Percentiles rank a stretch among this genome's conserved stretches.
Conservation (phyloP, 2,113 vertebrate species). For the Ranitomeya imitator region DNA sequence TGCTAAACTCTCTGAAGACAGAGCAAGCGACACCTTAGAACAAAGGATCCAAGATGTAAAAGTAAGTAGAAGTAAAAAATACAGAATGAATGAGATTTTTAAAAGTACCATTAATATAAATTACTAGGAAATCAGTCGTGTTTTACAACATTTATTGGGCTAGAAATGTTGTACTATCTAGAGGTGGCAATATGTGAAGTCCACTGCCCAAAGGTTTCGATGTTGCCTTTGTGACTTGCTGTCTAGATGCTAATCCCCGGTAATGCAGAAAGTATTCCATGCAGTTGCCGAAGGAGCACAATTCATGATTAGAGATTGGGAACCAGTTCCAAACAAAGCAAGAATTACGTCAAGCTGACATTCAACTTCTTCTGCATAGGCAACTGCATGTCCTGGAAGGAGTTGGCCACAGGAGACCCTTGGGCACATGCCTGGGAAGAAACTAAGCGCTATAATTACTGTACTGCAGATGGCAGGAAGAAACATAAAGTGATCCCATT, state of each 20-base stretch:
- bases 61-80: conserved; percentile 64
- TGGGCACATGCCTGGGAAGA: background rate
- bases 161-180: background rate
- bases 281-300: background rate
- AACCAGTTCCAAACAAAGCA: background rate
- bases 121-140: no score
- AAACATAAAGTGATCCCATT: background rate
- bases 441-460: background rate
- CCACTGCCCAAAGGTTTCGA: background rate
- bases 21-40: conserved; percentile 65
- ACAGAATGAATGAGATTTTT: background rate
- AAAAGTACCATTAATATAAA: background rate
- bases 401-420: background rate
- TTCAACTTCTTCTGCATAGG: background rate
- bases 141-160: no score
- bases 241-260: background rate
- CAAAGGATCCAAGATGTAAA: conserved; percentile 68
- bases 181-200: background rate
- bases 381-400: background rate
- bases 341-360: background rate
- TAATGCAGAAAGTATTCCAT: background rate
- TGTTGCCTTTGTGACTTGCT: background rate
- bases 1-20: conserved; percentile 61
- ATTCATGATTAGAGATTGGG: background rate
- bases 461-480: background rate